Evolutionary conservation across 2,113 vertebrate species (phyloP).

Genomic region (Salvelinus alpinus): DNA sequence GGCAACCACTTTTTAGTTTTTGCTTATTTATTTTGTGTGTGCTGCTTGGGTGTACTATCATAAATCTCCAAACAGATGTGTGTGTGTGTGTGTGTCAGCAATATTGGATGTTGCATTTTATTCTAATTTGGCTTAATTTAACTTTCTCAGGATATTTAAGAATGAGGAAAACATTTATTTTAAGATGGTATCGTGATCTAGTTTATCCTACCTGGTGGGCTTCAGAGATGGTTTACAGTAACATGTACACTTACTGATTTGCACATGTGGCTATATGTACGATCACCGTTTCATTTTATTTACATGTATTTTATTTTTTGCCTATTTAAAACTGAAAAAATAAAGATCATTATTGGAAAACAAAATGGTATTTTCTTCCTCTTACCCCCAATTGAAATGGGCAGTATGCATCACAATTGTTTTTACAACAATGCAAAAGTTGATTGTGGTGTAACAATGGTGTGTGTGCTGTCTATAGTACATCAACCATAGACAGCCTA

Average conservation of each 20-base stretch:
- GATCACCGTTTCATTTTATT: conserved; percentile 62
- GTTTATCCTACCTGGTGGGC: conserved; percentile 38
- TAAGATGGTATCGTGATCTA: conserved; percentile 40
- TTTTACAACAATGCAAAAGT: no score
- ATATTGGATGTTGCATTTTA: conserved; percentile 53
- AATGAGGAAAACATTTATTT: conserved; percentile 24
- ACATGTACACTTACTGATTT: conserved; percentile 61
- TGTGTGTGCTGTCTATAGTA: no score
- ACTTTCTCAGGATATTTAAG: conserved; percentile 72
- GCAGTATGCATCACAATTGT: no score
- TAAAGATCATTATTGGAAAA: conserved; percentile 72
- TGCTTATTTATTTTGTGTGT: conserved; percentile 25
- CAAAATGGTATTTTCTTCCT: not conserved
- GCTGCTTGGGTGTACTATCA: conserved; percentile 32
- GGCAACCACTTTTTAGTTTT: conserved; percentile 31
- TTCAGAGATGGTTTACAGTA: conserved; percentile 64
- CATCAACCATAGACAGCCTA: no score
- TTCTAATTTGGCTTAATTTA: conserved; percentile 54
- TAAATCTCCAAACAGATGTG: conserved; percentile 38
- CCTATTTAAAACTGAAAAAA: conserved; percentile 74
- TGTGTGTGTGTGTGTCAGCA: conserved; percentile 48
- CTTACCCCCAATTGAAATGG: no score
- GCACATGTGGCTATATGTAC: conserved; percentile 69
- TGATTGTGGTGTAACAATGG: no score
- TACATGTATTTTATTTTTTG: conserved; percentile 65